These are phyloP conservation scores for Etheostoma perlongum DNA, from an alignment of 2,797 vertebrate species.

Conservation along the genomic window DNA sequence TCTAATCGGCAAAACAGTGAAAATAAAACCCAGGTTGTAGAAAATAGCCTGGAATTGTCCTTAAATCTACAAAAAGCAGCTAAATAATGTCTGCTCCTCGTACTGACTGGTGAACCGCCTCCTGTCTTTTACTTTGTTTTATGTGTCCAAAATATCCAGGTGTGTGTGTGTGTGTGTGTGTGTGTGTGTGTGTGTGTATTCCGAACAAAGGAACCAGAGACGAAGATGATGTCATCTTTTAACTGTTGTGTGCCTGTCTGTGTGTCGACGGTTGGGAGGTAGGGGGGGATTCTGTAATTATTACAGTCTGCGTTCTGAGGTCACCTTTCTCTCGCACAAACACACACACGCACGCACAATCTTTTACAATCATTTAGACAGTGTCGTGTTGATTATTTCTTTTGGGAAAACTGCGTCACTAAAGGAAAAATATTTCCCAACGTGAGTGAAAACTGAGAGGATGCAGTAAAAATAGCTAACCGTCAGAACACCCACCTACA, in stretches of 20 bases:
- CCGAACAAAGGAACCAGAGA: constrained; percentile 63
- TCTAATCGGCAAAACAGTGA: neutral
- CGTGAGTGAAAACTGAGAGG: neutral
- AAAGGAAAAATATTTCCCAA: neutral
- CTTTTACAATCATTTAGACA: neutral
- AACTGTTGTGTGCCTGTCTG: constrained; percentile 30
- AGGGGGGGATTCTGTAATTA: constrained; percentile 41
- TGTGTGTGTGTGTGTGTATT: constrained; percentile 30
- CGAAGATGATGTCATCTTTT: constrained; percentile 74
- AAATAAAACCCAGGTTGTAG: neutral
- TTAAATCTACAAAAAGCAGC: neutral
- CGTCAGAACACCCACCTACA: neutral
- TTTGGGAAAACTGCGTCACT: neutral
- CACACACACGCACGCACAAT: neutral
- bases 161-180: constrained; percentile 40
- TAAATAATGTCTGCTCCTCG: neutral
- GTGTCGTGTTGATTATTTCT: neutral
- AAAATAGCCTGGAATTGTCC: neutral
- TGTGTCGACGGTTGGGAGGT: neutral
- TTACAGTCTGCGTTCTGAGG: constrained; percentile 63
- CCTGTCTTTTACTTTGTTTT: neutral
- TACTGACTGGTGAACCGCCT: neutral
- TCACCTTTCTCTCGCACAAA: constrained; percentile 54
- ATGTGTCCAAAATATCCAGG: constrained; percentile 13
- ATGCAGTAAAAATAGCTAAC: neutral